Evolutionary conservation across 2,113 vertebrate species (phyloP), one percentile per base, ranked within the genome.

Genomic region (Lasiurus cinereus): DNA sequence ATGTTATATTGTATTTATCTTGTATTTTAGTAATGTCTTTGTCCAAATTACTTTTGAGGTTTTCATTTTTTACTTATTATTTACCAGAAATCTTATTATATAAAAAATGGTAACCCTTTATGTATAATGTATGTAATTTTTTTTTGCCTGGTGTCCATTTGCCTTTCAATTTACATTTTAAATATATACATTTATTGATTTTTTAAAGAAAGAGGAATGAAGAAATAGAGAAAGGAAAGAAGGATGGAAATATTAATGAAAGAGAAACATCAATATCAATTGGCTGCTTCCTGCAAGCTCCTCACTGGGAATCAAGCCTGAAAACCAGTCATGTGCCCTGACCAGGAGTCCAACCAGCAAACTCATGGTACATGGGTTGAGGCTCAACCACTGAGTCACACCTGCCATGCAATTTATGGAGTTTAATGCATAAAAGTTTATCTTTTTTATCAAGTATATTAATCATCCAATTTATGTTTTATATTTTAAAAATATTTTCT

Each of bases 391-490:
- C 21, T 22, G 56, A 59, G 56, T 19, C 3, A 22, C 2, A 8
- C 8, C 56, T 59, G 56, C 56, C 21, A 59, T 21, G 21, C 13
- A 83, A 50, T 88, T 90, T 77, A 56, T 67, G 27, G 18, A 16
- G 46, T 70, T 73, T 54, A 31, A 66, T 67, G 10, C 4, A 78
- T 24, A 54, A 73, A 80, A 70, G 8, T 67, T 90, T 88, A 85
- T 62, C 16, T 4, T 72, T 94, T 88, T 91, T 72, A 77, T 36
- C 13, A 88, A 79, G 8, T 67, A 67, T 78, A 66, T 50, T 36
- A 93, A 62, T 89, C 24, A 70, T 86, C 39, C 39, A 11, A n/a
- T 86, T 86, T 76, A 70, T 86, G 33, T 39, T 90, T 84, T 89
- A 64, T 83, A 31, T n/a, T 59, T 82, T 29, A 8, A n/a, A 73